Evolutionary conservation across 2,113 vertebrate species (phyloP), one percentile per base, ranked within the genome.

Genomic region (Macrotus californicus): DNA sequence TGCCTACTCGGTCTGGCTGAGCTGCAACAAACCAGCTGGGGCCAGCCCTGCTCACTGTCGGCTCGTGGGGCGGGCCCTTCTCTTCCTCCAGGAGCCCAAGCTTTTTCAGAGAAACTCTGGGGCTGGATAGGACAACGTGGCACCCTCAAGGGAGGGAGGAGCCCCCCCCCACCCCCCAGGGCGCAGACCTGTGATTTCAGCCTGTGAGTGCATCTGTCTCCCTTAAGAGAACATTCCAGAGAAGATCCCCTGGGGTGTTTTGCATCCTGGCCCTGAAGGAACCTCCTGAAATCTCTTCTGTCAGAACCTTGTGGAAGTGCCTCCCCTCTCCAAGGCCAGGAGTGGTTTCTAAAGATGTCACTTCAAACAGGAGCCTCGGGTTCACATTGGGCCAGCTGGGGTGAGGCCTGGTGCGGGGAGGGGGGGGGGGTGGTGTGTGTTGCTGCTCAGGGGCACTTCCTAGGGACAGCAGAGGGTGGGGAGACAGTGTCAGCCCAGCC

Each of bases 1-100:
- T 36, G 54, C 54, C 70, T 2, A 6, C 56, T 67, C 52, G 5
- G 5, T 21, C 36, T 1, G 31, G 0, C 22, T 41, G 81, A 93
- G 82, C 72, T 1, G 1, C 34, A 14, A 21, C 22, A 36, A 19
- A 34, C 50, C 6, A 3, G 36, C 93, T 2, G 2, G 26, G 26
- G 52, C 54, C 21, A 29, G 82, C 48, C 22, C 48, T 54, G 5
- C n/a, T 39, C 36, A 0, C 12, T 34, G 56, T 31, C 29, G 15
- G 13, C 34, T 29, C 0, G 16, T 48, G 59, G n/a, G 1, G 1
- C 0, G 61, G 22, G 24, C 34, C 0, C 41, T 54, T 59, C 66
- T 72, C 76, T 73, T 69, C 18, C 26, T 54, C 70, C 8, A 6
- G 73, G 52, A 80, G 69, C 10, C 84, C 16, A 19, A 21, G 34